Conservation (phyloP, 2,113 vertebrate species). For the Pycnonotus jocosus region DNA sequence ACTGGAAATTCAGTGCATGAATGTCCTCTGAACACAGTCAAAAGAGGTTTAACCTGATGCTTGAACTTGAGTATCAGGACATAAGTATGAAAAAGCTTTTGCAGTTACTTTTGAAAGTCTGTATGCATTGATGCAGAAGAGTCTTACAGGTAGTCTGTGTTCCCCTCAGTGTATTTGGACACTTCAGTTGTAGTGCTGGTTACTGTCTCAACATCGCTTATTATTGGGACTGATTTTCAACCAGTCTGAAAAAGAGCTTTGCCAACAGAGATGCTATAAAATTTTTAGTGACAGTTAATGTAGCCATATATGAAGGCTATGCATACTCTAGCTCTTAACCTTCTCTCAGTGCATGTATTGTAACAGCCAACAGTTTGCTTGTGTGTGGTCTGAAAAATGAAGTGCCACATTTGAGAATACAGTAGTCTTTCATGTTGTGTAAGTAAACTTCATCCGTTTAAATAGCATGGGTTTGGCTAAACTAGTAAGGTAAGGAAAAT, state of each 20-base stretch:
- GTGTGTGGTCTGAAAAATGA: not conserved
- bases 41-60: not conserved
- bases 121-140: not conserved
- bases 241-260: not conserved
- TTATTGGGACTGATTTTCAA: not conserved
- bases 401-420: not conserved
- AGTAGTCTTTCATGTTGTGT: not conserved
- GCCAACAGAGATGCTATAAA: constrained; percentile 10
- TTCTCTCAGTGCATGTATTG: not conserved
- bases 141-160: not conserved
- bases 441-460: constrained; percentile 3
- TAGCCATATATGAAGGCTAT: no score
- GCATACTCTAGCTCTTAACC: no score
- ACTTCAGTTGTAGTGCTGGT: not conserved
- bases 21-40: not conserved
- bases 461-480: constrained; percentile 6
- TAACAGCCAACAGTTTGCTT: not conserved
- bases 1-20: not conserved
- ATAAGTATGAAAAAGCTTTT: not conserved
- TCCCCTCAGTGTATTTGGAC: not conserved
- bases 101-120: not conserved
- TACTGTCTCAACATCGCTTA: not conserved
- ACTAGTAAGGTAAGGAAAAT: not conserved
- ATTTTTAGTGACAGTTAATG: not conserved
- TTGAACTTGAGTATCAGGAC: not conserved